A percentile compares a stretch with the other conserved stretches of the same genome.
Conservation (phyloP, 2,113 vertebrate genomes). For the Chlorocebus sabaeus region DNA sequence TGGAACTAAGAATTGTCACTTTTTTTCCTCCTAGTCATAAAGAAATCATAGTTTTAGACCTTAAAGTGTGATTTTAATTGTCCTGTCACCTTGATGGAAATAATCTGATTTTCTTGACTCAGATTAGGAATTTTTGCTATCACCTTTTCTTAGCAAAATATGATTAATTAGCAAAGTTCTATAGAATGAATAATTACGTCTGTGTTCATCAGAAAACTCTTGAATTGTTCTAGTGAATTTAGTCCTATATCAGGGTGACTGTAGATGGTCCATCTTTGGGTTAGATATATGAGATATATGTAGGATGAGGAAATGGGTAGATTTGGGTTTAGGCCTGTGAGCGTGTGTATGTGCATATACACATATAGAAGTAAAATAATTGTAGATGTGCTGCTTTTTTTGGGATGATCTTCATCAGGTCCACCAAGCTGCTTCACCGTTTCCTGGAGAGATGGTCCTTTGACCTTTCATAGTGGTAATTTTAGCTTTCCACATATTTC, state of each 20-base stretch:
- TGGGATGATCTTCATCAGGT: background rate
- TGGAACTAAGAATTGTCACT: background rate
- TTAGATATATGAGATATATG: background rate
- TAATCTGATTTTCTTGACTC: constrained; percentile 31
- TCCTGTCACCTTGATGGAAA: constrained; percentile 24
- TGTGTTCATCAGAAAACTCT: background rate
- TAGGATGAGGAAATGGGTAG: background rate
- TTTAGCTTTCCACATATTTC: constrained; percentile 42
- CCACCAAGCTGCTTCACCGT: background rate
- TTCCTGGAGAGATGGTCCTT: background rate
- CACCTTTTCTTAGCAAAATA: constrained; percentile 16
- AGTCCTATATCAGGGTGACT: background rate
- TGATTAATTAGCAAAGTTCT: background rate
- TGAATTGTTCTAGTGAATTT: background rate
- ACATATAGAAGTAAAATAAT: background rate
- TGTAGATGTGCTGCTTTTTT: background rate
- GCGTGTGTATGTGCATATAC: background rate
- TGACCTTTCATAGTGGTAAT: background rate
- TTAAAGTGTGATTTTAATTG: constrained; percentile 6
- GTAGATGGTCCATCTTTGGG: background rate
- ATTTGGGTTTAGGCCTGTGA: background rate
- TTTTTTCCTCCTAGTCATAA: background rate
- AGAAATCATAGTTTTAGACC: constrained; percentile 12
- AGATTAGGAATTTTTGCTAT: constrained; percentile 26
- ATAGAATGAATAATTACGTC: background rate